Conservation (phyloP, 2,797 vertebrate species). For the Enteromius unitaeniatus region DNA sequence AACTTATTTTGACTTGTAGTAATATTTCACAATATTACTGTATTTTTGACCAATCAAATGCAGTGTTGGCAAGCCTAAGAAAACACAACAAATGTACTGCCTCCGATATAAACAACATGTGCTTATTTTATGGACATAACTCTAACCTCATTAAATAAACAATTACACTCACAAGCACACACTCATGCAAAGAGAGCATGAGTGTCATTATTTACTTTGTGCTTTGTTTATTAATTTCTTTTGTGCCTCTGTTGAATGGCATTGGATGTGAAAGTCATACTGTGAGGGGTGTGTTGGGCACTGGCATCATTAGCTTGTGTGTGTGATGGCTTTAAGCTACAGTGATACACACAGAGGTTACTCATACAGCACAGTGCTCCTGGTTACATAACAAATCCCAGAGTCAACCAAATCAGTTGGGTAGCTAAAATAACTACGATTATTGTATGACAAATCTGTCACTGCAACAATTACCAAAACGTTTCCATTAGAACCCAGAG, state of each 20-base stretch:
- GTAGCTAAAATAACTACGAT: not conserved
- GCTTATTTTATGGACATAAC: not conserved
- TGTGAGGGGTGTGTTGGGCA: slow-evolving; percentile 14
- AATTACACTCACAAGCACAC: not conserved
- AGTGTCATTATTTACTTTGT: slow-evolving; percentile 41
- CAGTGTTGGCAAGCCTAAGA: not conserved
- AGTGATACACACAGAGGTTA: not conserved
- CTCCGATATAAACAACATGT: not conserved
- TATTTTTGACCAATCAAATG: not conserved
- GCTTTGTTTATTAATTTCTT: slow-evolving; percentile 33
- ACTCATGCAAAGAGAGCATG: not conserved
- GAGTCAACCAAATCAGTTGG: not conserved
- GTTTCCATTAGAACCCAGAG: slow-evolving; percentile 17
- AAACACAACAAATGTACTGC: not conserved
- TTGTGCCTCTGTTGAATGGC: slow-evolving; percentile 35
- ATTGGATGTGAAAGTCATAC: slow-evolving; percentile 29
- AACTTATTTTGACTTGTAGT: not conserved
- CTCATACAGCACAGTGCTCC: not conserved
- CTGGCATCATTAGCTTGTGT: slow-evolving; percentile 24
- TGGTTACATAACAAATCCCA: not conserved
- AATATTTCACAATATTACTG: not conserved
- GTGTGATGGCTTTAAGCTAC: slow-evolving; percentile 20
- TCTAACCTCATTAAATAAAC: slow-evolving; percentile 1
- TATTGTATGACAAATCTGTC: not conserved
- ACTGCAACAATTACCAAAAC: slow-evolving; percentile 1